A percentile compares a stretch with the other conserved stretches of the same genome.
phyloP scores from a whole-genome alignment of 53 echinoderm and acorn worm species.

The Stichopus horrens region DNA sequence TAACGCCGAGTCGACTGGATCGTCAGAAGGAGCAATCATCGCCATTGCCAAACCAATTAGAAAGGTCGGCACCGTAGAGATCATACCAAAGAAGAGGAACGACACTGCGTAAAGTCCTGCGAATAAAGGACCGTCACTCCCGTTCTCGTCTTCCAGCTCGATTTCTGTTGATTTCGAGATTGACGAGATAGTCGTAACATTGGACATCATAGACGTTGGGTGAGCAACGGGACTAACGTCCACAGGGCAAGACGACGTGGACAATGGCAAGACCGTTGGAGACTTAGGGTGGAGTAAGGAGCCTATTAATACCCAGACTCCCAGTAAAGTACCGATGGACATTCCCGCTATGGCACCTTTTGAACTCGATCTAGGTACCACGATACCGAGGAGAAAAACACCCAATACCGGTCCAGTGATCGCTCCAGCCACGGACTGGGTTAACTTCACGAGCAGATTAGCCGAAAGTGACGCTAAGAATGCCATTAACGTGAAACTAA shows the following conservation, averaged over 20 bases:
- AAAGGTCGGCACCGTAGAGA: constrained; percentile 10
- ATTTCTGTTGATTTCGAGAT: not conserved
- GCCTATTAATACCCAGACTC: constrained; percentile 3
- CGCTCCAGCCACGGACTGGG: not conserved
- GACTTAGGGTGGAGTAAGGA: not conserved
- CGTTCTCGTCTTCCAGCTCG: not conserved
- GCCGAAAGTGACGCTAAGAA: not conserved
- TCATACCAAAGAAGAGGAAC: not conserved
- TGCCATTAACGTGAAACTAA: not conserved
- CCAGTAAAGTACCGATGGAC: not conserved
- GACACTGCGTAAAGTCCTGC: constrained; percentile 7
- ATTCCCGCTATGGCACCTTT: not conserved
- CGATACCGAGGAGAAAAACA: not conserved
- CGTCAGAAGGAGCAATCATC: not conserved
- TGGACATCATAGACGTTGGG: not conserved
- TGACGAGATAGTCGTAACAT: not conserved
- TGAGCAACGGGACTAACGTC: not conserved
- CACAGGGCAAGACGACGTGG: not conserved
- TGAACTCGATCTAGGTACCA: constrained; percentile 1
- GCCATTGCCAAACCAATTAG: not conserved
- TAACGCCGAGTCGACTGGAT: not conserved
- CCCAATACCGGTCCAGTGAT: not conserved
- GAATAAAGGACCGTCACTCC: not conserved
- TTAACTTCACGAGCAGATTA: not conserved
- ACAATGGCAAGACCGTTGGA: not conserved